These are phyloP conservation scores for Brachionus rubens DNA, from an alignment of 1,140 invertebrate species.

Conservation along the genomic window DNA sequence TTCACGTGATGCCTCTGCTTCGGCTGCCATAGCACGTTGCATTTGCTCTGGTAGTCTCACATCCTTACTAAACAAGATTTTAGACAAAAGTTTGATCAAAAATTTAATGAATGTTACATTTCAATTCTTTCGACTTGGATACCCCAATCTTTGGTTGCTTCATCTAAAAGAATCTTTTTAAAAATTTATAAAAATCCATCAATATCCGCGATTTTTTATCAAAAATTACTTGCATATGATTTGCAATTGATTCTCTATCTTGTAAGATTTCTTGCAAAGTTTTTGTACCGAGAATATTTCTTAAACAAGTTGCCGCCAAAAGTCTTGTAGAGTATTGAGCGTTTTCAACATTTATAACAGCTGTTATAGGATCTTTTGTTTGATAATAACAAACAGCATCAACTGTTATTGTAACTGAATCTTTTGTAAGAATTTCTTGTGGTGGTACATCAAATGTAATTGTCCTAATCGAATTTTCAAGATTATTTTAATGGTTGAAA, in stretches of 20 bases:
- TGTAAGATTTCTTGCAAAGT: slow-evolving; percentile 47
- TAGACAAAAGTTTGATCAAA: neutral
- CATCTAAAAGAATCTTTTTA: slow-evolving; percentile 27
- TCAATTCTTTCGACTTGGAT: slow-evolving; percentile 38
- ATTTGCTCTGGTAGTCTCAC: slow-evolving; percentile 52
- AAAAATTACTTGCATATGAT: slow-evolving; percentile 31
- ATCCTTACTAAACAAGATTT: slow-evolving; percentile 47
- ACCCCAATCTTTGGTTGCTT: slow-evolving; percentile 31
- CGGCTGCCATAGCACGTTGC: slow-evolving; percentile 56
- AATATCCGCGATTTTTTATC: neutral
- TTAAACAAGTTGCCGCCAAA: slow-evolving; percentile 48
- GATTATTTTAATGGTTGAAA: neutral
- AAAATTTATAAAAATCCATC: neutral
- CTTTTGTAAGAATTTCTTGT: slow-evolving; percentile 49
- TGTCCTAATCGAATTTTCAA: neutral
- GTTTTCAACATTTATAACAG: slow-evolving; percentile 48
- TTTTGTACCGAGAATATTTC: slow-evolving; percentile 48
- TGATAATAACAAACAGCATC: slow-evolving; percentile 48
- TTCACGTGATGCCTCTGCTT: slow-evolving; percentile 56
- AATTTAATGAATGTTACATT: slow-evolving; percentile 8
- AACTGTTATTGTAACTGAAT: slow-evolving; percentile 48
- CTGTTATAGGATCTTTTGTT: slow-evolving; percentile 46
- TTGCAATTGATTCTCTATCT: slow-evolving; percentile 46
- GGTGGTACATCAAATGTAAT: slow-evolving; percentile 48
- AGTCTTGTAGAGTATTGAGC: slow-evolving; percentile 47